Base-by-base conservation (phyloP, 2,113 vertebrate species). In the Lampris megalopsis region DNA sequence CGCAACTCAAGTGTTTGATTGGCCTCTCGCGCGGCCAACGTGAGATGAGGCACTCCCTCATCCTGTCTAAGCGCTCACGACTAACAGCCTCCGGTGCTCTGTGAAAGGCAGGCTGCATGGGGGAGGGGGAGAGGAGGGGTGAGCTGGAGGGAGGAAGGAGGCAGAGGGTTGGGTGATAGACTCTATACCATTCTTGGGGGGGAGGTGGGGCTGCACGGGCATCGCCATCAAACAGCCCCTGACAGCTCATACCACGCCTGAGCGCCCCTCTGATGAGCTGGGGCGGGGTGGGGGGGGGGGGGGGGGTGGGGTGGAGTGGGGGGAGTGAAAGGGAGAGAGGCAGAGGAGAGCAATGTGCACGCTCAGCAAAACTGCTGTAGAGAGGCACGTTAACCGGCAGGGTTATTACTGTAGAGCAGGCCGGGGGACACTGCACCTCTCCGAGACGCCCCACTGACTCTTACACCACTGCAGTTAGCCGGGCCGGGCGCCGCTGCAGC, bases 211-310 rank as follows among this genome's bases (percentile, higher is more conserved):
- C 88, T 75, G 67, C 73, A 45, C 62, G 68, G 84, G 86, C 90
- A 89, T 91, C 76, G 81, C 86, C 91, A 92, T 93, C 92, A 92
- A 93, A 91, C 92, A 92, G 89, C 87, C 76, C 48, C 85, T 94
- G 94, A 95, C 93, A 94, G 93, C 93, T 94, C 93, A 95, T 94
- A 93, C 91, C 92, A 95, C 87, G 93, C 89, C 91, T 94, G 92
- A 90, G 82, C 90, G 85, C 77, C 85, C 91, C 91, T 84, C 82
- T 89, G 91, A 93, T 79, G 83, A 87, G 84, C 85, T 88, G 81
- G 79, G 67, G 85, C 52, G 76, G 69, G 70, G 79, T 0, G 38
- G 43, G 7, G n/a, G 68, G 36, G 43, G 13, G 47, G n/a, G 42
- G 38, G 70, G 50, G 52, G 75, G n/a, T 2, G 75, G 35, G 40